These are phyloP conservation scores for Epirrita christyi DNA, from an alignment of 2,888 invertebrate genomes.

Conservation along the genomic window DNA sequence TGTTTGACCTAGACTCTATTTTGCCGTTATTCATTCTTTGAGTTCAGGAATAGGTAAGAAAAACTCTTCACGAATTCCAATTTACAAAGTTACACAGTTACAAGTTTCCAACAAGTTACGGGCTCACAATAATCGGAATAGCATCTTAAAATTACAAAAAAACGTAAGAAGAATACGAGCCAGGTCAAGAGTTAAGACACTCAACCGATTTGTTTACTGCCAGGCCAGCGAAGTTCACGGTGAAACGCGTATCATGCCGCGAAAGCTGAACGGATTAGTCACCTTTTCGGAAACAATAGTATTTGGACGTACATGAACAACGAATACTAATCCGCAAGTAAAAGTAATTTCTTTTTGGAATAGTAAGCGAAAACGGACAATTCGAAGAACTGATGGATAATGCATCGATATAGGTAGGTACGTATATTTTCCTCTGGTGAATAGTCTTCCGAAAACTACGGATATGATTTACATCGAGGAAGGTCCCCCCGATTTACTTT, in stretches of 20 bases:
- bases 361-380: not conserved
- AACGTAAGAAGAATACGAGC: conserved; percentile 7
- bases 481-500: too few species aligned
- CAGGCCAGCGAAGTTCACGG: conserved; percentile 20
- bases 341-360: conserved; percentile 17
- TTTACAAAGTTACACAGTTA: too few species aligned
- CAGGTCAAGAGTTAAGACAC: conserved; percentile 32
- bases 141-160: conserved; percentile 1
- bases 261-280: conserved; percentile 38
- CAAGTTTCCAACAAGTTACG: conserved; percentile 9
- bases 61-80: not conserved
- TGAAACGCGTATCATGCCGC: conserved; percentile 37
- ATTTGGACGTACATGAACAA: conserved; percentile 15
- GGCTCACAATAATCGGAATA: conserved; percentile 6
- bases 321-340: conserved; percentile 27
- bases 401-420: too few species aligned
- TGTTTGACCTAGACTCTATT: too few species aligned
- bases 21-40: too few species aligned
- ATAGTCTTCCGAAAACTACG: too few species aligned
- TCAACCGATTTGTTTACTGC: conserved; percentile 42
- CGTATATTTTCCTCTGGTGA: too few species aligned
- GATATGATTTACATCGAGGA: too few species aligned
- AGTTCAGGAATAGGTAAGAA: not conserved
- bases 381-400: not conserved
- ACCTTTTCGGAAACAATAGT: conserved; percentile 35